These are phyloP conservation scores for Metacarcinus magister DNA, from an alignment of 2,888 invertebrate species.

Conservation along the genomic window DNA sequence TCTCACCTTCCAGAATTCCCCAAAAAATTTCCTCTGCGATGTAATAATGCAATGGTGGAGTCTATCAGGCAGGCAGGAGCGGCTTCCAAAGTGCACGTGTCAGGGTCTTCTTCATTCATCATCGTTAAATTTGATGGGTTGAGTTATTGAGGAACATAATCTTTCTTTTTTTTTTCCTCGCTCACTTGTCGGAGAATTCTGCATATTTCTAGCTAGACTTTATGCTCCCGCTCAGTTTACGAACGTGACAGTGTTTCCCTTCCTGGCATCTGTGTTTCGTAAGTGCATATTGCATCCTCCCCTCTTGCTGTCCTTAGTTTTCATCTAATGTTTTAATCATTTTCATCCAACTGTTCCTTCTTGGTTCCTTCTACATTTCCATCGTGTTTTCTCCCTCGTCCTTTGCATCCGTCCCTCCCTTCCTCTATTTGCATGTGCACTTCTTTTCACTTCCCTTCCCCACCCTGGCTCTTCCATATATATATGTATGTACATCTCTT, in stretches of 20 bases:
- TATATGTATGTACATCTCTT: neutral
- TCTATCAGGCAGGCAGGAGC: neutral
- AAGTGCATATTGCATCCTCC: no score
- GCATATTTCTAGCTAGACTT: no score
- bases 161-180: neutral
- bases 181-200: no score
- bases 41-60: neutral
- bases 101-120: neutral
- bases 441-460: conserved; percentile 26
- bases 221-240: no score
- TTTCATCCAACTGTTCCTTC: neutral
- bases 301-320: neutral
- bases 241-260: no score
- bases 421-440: neutral
- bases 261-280: no score
- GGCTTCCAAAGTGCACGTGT: neutral
- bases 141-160: neutral
- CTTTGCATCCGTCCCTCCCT: neutral
- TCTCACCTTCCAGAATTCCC: neutral
- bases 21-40: neutral
- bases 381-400: neutral
- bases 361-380: neutral
- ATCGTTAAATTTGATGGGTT: neutral
- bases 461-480: neutral
- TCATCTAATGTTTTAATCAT: neutral